phyloP scores from a whole-genome alignment of 2,797 vertebrate species.

The Cryptoblepharus egeriae region DNA sequence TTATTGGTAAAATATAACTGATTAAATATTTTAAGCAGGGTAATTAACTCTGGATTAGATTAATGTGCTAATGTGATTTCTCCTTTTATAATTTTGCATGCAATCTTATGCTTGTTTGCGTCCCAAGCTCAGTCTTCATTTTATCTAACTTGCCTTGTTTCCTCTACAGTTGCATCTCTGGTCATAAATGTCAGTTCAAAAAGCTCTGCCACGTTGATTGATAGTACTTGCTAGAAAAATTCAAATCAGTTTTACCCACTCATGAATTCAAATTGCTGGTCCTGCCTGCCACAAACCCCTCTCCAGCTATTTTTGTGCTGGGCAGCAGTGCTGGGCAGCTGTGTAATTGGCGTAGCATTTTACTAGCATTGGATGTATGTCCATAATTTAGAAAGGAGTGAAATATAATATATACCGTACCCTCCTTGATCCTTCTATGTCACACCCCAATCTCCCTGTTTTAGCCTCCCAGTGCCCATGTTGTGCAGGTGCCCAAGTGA shows the following conservation, averaged over 20 bases:
- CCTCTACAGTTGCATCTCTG: neutral
- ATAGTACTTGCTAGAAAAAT: neutral
- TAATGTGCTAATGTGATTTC: neutral
- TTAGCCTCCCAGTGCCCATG: too few relatives aligned
- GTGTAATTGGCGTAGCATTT: neutral
- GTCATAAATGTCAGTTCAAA: neutral
- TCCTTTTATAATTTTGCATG: neutral
- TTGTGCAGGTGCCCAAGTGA: too few relatives aligned
- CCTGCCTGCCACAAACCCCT: neutral
- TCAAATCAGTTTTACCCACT: accelerated
- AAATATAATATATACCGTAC: too few relatives aligned
- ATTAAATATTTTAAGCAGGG: slow-evolving; percentile 8
- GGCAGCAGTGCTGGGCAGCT: neutral
- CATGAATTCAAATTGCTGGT: neutral
- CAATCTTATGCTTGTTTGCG: neutral
- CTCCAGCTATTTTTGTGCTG: neutral
- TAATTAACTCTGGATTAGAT: slow-evolving; percentile 20
- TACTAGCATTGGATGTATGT: too few relatives aligned
- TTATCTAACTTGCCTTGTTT: neutral
- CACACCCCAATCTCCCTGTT: too few relatives aligned
- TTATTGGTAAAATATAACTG: slow-evolving; percentile 19
- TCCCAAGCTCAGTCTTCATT: neutral
- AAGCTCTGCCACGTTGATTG: neutral
- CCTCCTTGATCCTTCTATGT: too few relatives aligned
- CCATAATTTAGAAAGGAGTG: too few relatives aligned